Base-by-base conservation (phyloP, 2,113 vertebrate genomes). In the Pipra filicauda region DNA sequence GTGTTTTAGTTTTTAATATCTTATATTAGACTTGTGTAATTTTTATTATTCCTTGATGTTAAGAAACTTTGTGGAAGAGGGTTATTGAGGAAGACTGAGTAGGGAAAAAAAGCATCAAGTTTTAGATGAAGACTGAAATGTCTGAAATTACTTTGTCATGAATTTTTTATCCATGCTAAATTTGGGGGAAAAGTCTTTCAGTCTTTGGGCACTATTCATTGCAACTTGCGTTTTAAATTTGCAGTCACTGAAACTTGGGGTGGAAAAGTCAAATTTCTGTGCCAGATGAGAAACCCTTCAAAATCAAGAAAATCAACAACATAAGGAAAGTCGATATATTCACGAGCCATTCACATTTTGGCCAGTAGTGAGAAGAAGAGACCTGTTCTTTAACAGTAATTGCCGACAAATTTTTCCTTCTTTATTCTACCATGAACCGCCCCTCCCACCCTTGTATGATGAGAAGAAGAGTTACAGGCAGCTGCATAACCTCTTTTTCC, bases 1-100 rank as follows among this genome's bases (percentile, higher is more conserved):
- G 13, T 0, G 0, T 20, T 66, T 74, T 58, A 22, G 9, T 0
- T 28, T 88, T 52, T 58, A 39, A 9, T 62, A 12, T 28, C 6
- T 85, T 30, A 3, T 1, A 5, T 52, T 39, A 66, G 37, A 41
- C 7, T 41, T 71, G 3, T 19, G 22, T 43, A 0, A 24, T 13
- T 80, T 83, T 39, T 51, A 43, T 62, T 31, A 27, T 57, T 86
- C 15, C 9, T 57, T 62, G 35, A n/a, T 49, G 39, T 39, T 46
- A 79, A 71, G 41, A 20, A 69, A 23, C 9, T 31, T 71, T 27
- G n/a, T 59, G 27, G 17, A 37, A 22, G 17, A 52, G 5, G 5
- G 30, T 72, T 86, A 54, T 19, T 67, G 43, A 75, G 21, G 30
- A 86, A 49, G 43, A n/a, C 18, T 71, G n/a, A 85, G 37, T 11